Conservation (phyloP, 2,888 invertebrate species). For the Sympetrum striolatum region DNA sequence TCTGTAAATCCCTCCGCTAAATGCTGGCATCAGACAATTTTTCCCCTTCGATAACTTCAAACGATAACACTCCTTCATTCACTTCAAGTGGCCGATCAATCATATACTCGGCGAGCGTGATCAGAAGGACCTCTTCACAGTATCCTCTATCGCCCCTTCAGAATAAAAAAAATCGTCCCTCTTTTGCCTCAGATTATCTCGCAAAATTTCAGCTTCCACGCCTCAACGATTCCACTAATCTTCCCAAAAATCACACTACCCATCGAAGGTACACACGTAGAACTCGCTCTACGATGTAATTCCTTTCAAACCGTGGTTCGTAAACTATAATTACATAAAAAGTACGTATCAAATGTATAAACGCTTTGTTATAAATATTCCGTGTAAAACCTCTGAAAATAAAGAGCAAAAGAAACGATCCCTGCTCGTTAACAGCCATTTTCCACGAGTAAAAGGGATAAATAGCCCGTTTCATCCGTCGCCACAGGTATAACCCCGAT, state of each 20-base stretch:
- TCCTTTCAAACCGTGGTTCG: too few species aligned
- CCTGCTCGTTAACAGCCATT: too few species aligned
- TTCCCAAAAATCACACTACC: background rate
- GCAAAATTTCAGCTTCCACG: background rate
- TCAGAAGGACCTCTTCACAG: background rate
- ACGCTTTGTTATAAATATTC: too few species aligned
- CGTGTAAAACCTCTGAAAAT: too few species aligned
- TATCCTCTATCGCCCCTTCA: background rate
- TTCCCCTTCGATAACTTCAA: background rate
- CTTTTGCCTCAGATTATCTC: background rate
- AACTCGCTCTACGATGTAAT: background rate
- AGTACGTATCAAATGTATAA: too few species aligned
- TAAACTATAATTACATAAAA: too few species aligned
- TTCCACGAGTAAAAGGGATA: too few species aligned
- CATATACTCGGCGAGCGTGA: background rate
- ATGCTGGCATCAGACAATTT: background rate
- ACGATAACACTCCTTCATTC: background rate
- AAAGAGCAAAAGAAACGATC: too few species aligned
- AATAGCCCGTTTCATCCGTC: too few species aligned
- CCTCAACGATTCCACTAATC: background rate
- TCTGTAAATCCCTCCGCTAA: background rate
- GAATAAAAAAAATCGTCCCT: background rate
- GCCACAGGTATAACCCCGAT: too few species aligned
- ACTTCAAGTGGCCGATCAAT: background rate
- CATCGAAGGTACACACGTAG: background rate